Evolutionary conservation across 2,797 vertebrate species (phyloP).

Genomic region (Characodon lateralis): DNA sequence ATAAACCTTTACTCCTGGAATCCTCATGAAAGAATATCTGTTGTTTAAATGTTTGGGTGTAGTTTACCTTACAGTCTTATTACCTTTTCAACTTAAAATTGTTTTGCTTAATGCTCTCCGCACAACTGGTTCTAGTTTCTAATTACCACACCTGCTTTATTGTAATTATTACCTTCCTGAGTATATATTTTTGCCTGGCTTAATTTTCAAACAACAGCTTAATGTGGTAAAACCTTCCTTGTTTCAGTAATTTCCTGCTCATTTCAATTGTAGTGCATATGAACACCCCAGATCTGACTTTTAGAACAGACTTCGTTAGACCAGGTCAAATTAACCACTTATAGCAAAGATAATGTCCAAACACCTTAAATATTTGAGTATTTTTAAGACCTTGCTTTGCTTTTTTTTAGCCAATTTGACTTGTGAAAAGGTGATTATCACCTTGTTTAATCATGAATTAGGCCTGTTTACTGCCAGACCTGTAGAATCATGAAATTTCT

Average conservation of each 20-base stretch:
- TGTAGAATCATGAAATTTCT: neutral
- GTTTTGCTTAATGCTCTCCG: neutral
- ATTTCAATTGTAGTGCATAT: neutral
- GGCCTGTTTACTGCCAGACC: neutral
- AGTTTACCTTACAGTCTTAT: neutral
- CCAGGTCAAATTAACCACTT: neutral
- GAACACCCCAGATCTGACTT: neutral
- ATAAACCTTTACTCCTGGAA: neutral
- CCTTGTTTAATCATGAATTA: neutral
- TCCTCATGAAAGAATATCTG: neutral
- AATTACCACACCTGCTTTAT: neutral
- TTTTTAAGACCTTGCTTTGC: neutral
- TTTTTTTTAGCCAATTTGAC: neutral
- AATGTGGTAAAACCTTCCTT: neutral
- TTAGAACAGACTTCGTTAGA: neutral
- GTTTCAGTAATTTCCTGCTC: neutral
- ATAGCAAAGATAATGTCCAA: neutral
- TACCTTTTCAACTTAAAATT: constrained; percentile 1
- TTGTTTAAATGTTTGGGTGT: neutral
- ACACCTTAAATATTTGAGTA: neutral
- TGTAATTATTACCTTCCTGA: neutral
- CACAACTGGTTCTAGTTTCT: neutral
- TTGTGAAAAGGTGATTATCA: neutral
- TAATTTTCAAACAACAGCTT: neutral
- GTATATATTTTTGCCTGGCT: neutral